Conservation (phyloP, 2,797 vertebrate species). For the Thunnus albacares region DNA sequence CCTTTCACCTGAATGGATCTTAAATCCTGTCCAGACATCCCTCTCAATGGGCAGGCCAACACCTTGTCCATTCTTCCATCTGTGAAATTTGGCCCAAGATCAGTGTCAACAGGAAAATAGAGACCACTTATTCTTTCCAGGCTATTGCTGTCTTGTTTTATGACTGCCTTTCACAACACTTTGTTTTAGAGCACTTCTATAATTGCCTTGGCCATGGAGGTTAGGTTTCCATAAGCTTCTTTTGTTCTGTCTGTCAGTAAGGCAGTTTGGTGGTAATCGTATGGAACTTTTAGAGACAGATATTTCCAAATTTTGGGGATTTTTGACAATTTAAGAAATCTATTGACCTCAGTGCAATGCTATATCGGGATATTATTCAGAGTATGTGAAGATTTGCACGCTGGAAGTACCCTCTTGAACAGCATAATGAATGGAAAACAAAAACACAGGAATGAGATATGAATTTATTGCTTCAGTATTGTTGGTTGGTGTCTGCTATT, state of each 20-base stretch:
- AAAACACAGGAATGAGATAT: no score
- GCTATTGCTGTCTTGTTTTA: conserved; percentile 23
- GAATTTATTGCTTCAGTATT: neutral
- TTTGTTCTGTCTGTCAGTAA: neutral
- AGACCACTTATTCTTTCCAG: conserved; percentile 33
- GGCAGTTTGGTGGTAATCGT: neutral
- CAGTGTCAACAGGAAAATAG: conserved; percentile 55
- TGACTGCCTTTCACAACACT: conserved; percentile 8
- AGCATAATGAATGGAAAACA: neutral
- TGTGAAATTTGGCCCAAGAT: conserved; percentile 55
- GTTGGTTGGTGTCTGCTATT: neutral
- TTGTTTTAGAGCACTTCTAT: neutral
- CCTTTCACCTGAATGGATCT: conserved; percentile 68
- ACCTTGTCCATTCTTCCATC: conserved; percentile 45
- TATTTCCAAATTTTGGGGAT: neutral
- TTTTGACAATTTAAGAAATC: neutral
- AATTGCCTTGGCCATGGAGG: neutral
- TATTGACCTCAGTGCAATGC: neutral
- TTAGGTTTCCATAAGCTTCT: conserved; percentile 5
- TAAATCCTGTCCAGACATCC: conserved; percentile 59
- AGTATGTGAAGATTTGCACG: neutral
- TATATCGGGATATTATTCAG: no score
- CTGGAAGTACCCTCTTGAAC: neutral
- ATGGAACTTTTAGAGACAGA: neutral
- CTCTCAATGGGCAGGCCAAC: conserved; percentile 12